Evolutionary conservation across 2,888 invertebrate genomes (phyloP), one percentile per base, ranked within the genome.

Genomic region (Pyrrhopygopsis socrates): DNA sequence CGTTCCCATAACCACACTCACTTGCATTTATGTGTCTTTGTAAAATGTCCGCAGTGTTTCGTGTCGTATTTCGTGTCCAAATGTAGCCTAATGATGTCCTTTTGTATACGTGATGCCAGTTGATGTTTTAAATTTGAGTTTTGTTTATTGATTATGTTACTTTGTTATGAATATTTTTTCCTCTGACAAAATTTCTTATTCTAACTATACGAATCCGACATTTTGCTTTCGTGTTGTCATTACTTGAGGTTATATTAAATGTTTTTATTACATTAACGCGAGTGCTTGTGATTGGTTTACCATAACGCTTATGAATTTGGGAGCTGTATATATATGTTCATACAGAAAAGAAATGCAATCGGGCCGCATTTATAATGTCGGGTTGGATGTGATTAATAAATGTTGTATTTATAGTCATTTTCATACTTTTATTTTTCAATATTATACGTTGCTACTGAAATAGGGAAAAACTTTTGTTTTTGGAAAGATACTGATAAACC

Each of bases 211-310:
- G 95, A 97, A 97, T 97, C 98, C 97, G 97, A 98, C 97, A 97
- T 97, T 65, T 97, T 96, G 97, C 96, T 97, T 96, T 96, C 97
- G 97, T 96, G 97, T 97, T 97, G 97, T 97, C 97, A 97, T 97
- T 96, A 96, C 97, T 96, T 95, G 83, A 91, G 88, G 87, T 93
- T n/a, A 73, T 80, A 78, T 60, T 80, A 90, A 93, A 93, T 94
- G 50, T 65, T 65, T 65, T 34, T 54, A 13, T 30, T 58, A 65
- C 8, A 71, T 50, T 73, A 54, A 65, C 38, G 65, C 94, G 95
- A 95, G 95, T 96, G 97, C 97, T 97, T 97, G 97, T 98, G 98
- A 97, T 98, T 98, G 98, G 98, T 98, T 98, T 98, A 98, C 97
- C 96, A 94, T 96, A 97, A 97, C 93, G 97, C 97, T 97, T 96